Conservation (phyloP, 2,888 invertebrate species). For the Lycophotia porphyrea region DNA sequence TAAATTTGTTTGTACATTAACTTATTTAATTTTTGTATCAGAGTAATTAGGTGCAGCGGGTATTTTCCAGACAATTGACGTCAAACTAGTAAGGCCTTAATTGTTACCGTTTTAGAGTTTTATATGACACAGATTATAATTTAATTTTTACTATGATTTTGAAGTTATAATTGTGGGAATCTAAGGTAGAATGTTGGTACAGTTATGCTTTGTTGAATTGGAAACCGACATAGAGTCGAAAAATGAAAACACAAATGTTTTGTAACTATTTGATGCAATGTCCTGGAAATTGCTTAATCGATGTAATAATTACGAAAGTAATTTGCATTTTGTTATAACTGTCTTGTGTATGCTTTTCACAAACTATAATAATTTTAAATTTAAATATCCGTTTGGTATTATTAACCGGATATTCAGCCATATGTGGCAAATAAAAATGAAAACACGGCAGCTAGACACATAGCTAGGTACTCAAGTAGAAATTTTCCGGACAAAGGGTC, state of each 20-base stretch:
- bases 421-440: neutral
- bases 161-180: constrained; percentile 13
- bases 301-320: neutral
- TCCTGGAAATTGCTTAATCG: neutral
- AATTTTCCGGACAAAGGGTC: neutral
- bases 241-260: neutral
- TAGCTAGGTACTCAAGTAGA: neutral
- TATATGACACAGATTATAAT: constrained; percentile 16
- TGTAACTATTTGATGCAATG: neutral
- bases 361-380: no score
- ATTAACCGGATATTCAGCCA: neutral
- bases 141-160: constrained; percentile 1
- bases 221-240: neutral
- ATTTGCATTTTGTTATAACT: neutral
- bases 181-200: neutral
- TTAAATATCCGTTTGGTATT: neutral
- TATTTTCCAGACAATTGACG: constrained; percentile 62
- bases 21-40: constrained; percentile 27
- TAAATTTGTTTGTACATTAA: constrained; percentile 49
- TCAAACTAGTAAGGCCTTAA: constrained; percentile 46
- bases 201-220: neutral
- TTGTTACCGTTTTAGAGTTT: constrained; percentile 7
- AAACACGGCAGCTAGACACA: neutral
- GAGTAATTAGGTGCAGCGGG: constrained; percentile 40
- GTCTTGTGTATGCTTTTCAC: neutral